phyloP scores from a whole-genome alignment of 1,140 invertebrate species.

The Apocrypta bakeri region DNA sequence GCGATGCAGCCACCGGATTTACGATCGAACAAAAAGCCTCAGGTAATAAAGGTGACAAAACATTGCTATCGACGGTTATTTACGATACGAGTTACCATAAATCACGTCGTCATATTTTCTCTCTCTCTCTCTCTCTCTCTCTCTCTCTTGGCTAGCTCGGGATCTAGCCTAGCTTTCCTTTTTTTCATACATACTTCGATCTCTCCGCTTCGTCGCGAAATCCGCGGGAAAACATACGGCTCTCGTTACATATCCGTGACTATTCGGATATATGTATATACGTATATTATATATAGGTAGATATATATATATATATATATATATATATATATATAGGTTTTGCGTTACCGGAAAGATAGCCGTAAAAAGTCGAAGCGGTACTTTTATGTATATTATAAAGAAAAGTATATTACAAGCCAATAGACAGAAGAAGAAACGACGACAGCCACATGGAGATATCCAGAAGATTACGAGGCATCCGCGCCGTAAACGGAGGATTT shows the following conservation, averaged over 20 bases:
- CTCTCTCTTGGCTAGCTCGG: not conserved
- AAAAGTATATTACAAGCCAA: not conserved
- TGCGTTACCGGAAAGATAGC: too few species aligned
- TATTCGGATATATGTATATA: too few species aligned
- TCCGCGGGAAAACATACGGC: not conserved
- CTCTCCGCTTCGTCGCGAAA: not conserved
- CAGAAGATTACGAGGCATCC: slow-evolving; percentile 65
- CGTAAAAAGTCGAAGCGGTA: not conserved
- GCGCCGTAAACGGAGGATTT: slow-evolving; percentile 70
- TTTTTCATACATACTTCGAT: not conserved
- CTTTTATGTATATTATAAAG: not conserved
- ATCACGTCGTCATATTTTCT: slow-evolving; percentile 45
- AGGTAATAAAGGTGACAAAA: slow-evolving; percentile 71
- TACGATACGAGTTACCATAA: slow-evolving; percentile 58
- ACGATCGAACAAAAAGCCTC: slow-evolving; percentile 65
- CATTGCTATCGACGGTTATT: slow-evolving; percentile 68
- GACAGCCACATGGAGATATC: slow-evolving; percentile 68
- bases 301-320: too few species aligned
- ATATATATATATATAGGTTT: too few species aligned
- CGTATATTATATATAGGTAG: too few species aligned
- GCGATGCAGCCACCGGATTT: slow-evolving; percentile 64
- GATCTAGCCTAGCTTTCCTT: not conserved
- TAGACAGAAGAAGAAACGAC: slow-evolving; percentile 8
- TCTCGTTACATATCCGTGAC: too few species aligned
- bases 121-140: not conserved